phyloP scores from a whole-genome alignment of 2,113 vertebrate species.

The Pelmatolapia mariae region DNA sequence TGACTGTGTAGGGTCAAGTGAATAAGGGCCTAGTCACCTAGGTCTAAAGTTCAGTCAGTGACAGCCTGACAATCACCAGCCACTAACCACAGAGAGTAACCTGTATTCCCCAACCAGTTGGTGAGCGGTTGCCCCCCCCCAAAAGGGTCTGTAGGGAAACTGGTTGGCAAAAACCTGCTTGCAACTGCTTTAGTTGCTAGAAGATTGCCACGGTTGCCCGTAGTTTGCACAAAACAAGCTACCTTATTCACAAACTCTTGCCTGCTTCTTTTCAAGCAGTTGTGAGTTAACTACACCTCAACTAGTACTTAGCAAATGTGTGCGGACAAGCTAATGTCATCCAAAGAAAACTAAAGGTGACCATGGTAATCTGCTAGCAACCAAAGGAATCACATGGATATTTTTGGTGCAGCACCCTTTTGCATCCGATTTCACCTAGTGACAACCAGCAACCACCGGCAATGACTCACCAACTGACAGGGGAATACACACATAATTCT shows the following conservation, averaged over 20 bases:
- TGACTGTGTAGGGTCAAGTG: not conserved
- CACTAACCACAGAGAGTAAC: not conserved
- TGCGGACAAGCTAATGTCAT: not conserved
- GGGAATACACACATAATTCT: fast-evolving
- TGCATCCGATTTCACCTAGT: not conserved
- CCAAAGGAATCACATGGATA: not conserved
- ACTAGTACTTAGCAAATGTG: not conserved
- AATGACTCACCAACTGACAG: fast-evolving
- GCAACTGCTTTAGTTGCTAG: not conserved
- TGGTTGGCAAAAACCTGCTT: not conserved
- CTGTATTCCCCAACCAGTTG: not conserved
- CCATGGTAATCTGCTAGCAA: not conserved
- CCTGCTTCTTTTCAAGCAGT: not conserved
- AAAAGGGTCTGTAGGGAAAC: not conserved
- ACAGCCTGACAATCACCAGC: not conserved
- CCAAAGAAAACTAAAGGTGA: not conserved
- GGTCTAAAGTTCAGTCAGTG: not conserved
- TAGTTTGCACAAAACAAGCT: not conserved
- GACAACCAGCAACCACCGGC: not conserved
- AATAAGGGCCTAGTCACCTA: not conserved
- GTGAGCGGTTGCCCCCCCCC: fast-evolving
- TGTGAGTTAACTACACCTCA: not conserved
- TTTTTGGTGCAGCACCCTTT: not conserved
- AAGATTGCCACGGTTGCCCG: fast-evolving
- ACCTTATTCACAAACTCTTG: not conserved